phyloP scores from a whole-genome alignment of 1,140 invertebrate genomes.

The Anadara kagoshimensis region DNA sequence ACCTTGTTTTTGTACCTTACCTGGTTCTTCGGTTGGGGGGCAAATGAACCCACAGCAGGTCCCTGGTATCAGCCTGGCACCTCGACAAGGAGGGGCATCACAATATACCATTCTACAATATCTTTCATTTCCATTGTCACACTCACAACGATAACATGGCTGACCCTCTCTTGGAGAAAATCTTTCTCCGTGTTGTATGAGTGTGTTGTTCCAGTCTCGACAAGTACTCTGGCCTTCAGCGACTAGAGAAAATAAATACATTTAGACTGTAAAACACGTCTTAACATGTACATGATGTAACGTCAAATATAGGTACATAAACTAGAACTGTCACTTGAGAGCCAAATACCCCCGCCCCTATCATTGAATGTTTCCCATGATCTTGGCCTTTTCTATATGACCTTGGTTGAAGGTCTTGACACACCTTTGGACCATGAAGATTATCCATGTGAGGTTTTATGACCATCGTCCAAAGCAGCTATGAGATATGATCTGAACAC shows the following conservation, averaged over 20 bases:
- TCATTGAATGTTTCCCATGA: no score
- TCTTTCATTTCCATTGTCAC: not conserved
- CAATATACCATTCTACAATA: conserved; percentile 6
- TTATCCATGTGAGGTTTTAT: no score
- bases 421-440: no score
- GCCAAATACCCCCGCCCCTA: no score
- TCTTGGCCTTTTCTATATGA: no score
- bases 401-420: no score
- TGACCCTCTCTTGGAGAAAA: not conserved
- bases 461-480: no score
- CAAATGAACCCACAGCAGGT: conserved; percentile 21
- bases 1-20: no score
- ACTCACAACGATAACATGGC: not conserved
- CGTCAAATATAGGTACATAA: not conserved
- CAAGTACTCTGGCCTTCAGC: not conserved
- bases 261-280: not conserved
- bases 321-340: no score
- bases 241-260: not conserved
- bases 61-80: not conserved
- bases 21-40: not conserved
- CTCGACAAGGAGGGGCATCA: conserved; percentile 14
- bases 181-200: not conserved
- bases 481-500: no score
- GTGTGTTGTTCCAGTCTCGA: not conserved
- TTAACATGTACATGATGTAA: not conserved